Conservation (phyloP, 2,797 vertebrate genomes). For the Lophotriccus pileatus region DNA sequence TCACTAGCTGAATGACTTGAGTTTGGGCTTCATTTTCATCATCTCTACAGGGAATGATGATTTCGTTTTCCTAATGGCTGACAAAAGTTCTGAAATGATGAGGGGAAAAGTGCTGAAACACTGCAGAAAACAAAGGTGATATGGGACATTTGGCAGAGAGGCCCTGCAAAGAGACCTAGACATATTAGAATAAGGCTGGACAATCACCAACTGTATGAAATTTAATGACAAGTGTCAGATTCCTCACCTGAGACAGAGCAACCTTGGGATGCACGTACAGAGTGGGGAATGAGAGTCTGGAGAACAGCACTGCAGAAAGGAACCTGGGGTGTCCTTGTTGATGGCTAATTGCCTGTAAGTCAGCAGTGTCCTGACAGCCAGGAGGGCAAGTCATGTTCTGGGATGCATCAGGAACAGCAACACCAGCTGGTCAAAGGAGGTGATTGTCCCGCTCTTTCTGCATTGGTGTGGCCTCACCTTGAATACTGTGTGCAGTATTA, state of each 20-base stretch:
- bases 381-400: rapidly evolving
- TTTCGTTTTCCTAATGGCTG: not conserved
- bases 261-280: rapidly evolving
- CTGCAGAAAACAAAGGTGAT: not conserved
- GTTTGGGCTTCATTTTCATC: not conserved
- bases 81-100: not conserved
- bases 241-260: not conserved
- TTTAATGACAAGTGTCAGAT: not conserved
- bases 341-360: rapidly evolving
- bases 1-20: not conserved
- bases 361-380: not conserved
- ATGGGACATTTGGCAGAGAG: not conserved
- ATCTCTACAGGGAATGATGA: not conserved
- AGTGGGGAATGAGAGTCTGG: not conserved
- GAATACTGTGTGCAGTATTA: not conserved
- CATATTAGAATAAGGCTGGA: not conserved
- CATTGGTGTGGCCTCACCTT: not conserved
- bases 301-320: not conserved
- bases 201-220: not conserved
- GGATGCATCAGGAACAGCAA: not conserved
- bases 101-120: not conserved
- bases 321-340: rapidly evolving
- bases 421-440: rapidly evolving
- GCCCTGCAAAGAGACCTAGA: not conserved
- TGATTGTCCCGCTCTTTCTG: rapidly evolving